Evolutionary conservation across 2,113 vertebrate species (phyloP).

Genomic region (Motacilla alba): DNA sequence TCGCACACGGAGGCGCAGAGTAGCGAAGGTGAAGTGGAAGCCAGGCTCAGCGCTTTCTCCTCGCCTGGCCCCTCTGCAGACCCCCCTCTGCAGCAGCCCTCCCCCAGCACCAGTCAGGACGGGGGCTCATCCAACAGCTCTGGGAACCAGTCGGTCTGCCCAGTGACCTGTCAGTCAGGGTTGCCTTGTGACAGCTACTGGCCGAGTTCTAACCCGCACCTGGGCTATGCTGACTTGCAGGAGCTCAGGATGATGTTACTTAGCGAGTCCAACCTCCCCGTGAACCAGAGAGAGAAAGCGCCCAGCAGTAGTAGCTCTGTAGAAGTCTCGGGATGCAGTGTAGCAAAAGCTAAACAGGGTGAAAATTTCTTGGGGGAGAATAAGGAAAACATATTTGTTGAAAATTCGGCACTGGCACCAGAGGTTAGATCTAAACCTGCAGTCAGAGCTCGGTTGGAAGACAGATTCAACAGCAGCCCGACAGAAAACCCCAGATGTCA

Average conservation of each 20-base stretch:
- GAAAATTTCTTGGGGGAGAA: constrained; percentile 20
- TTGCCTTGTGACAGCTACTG: constrained; percentile 61
- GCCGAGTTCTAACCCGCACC: constrained; percentile 37
- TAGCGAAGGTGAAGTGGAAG: constrained; percentile 66
- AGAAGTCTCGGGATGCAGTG: constrained; percentile 61
- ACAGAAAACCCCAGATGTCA: constrained; percentile 71
- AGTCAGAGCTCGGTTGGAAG: constrained; percentile 89
- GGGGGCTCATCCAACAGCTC: neutral
- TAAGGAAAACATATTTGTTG: constrained; percentile 54
- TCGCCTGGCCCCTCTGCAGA: constrained; percentile 18
- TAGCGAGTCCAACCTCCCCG: constrained; percentile 63
- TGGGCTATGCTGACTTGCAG: constrained; percentile 74
- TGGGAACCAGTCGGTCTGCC: constrained; percentile 53
- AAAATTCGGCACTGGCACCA: constrained; percentile 25
- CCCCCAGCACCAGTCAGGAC: neutral
- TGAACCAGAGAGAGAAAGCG: constrained; percentile 64
- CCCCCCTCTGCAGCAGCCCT: neutral
- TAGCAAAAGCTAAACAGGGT: constrained; percentile 59
- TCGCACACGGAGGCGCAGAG: constrained; percentile 74
- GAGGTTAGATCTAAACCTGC: constrained; percentile 73
- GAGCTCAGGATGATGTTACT: constrained; percentile 80
- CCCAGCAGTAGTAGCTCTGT: constrained; percentile 53
- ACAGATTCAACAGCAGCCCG: constrained; percentile 81
- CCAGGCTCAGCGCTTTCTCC: constrained; percentile 59
- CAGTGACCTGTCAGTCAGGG: constrained; percentile 55